A percentile compares a stretch with the other conserved stretches of the same genome.
Evolutionary conservation across 2,888 invertebrate species (phyloP).

Genomic region (Phyllotreta striolata): DNA sequence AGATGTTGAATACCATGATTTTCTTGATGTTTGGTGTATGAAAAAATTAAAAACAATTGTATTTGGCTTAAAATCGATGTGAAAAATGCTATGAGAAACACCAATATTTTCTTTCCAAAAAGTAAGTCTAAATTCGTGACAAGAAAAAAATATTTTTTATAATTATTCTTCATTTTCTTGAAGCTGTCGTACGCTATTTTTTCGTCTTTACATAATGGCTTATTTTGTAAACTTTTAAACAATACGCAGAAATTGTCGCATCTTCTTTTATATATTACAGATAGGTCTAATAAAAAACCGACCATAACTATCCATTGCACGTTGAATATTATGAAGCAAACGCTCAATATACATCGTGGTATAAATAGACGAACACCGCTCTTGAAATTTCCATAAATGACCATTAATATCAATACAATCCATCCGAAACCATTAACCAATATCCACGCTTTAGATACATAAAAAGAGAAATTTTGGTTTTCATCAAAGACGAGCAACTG

Average conservation of each 20-base stretch:
- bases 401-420: too few species aligned
- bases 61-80: not conserved
- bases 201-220: not conserved
- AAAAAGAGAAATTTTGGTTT: too few species aligned
- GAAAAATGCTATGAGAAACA: not conserved
- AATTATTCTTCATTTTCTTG: not conserved
- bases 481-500: too few species aligned
- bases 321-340: not conserved
- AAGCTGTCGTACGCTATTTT: not conserved
- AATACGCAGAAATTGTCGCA: not conserved
- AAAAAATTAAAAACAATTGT: not conserved
- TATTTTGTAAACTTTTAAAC: not conserved
- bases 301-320: not conserved
- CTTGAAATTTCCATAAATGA: too few species aligned
- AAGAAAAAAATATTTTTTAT: not conserved
- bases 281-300: constrained; percentile 3
- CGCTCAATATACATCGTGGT: not conserved
- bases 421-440: too few species aligned
- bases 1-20: not conserved
- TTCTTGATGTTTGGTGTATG: not conserved
- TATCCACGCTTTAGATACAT: too few species aligned
- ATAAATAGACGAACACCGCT: not conserved
- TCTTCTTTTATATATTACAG: not conserved
- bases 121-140: not conserved
- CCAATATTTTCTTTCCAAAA: constrained; percentile 9